phyloP scores from a whole-genome alignment of 2,113 vertebrate species.

The Sitta europaea region DNA sequence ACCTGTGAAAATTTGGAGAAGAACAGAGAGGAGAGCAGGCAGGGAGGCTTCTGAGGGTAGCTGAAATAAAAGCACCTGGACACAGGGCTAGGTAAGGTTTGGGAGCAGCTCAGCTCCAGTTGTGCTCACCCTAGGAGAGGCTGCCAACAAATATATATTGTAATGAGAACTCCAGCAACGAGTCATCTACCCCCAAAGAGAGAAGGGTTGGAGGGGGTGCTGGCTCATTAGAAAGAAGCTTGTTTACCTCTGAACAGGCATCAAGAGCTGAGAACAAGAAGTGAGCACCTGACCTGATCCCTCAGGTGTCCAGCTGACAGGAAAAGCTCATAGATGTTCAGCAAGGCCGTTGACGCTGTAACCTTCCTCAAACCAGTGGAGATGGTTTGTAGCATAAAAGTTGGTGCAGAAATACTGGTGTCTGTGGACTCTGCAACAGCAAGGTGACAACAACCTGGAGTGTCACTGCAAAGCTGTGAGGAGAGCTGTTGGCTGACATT shows the following conservation, averaged over 20 bases:
- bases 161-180: background rate
- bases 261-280: background rate
- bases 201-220: background rate
- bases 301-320: background rate
- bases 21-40: background rate
- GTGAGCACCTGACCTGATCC: background rate
- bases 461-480: background rate
- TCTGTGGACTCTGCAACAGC: background rate
- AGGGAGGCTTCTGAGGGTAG: background rate
- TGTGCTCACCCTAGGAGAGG: background rate
- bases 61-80: background rate
- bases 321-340: background rate
- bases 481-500: background rate
- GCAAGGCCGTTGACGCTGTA: background rate
- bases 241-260: background rate
- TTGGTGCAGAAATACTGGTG: background rate
- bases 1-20: background rate
- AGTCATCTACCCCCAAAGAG: background rate
- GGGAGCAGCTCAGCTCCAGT: background rate
- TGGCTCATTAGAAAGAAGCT: background rate
- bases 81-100: background rate
- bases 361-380: background rate
- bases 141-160: background rate
- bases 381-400: background rate
- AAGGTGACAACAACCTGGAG: background rate